Conservation (phyloP, 2,113 vertebrate species). For the Hemicordylus capensis region DNA sequence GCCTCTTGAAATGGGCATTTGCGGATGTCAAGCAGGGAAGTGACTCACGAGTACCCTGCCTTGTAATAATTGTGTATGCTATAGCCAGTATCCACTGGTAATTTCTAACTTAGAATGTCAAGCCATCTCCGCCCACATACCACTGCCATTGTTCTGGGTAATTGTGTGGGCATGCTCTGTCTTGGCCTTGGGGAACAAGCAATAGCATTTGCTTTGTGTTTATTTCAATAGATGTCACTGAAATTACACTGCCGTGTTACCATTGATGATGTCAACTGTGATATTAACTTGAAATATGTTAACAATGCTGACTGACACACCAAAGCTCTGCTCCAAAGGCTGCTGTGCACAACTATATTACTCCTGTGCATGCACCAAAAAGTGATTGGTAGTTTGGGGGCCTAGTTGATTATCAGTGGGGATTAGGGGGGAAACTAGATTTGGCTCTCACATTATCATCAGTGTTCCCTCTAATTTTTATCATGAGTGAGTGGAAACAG, state of each 20-base stretch:
- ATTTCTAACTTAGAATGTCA: constrained; percentile 20
- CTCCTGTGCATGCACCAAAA: not conserved
- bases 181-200: not conserved
- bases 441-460: no score
- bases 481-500: no score
- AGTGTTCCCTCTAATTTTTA: no score
- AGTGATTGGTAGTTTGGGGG: not conserved
- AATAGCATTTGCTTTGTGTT: not conserved
- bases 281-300: not conserved
- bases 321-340: not conserved
- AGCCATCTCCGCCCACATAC: not conserved
- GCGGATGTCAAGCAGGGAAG: not conserved
- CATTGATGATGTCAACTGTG: no score
- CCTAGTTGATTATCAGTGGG: not conserved
- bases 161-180: not conserved
- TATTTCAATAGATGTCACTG: not conserved
- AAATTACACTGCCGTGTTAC: not conserved
- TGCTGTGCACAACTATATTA: not conserved
- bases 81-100: not conserved
- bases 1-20: not conserved
- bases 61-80: not conserved
- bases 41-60: not conserved
- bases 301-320: not conserved
- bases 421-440: not conserved
- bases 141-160: not conserved